phyloP scores from a whole-genome alignment of 2,113 vertebrate species.

The Dendrocopos noguchii region DNA sequence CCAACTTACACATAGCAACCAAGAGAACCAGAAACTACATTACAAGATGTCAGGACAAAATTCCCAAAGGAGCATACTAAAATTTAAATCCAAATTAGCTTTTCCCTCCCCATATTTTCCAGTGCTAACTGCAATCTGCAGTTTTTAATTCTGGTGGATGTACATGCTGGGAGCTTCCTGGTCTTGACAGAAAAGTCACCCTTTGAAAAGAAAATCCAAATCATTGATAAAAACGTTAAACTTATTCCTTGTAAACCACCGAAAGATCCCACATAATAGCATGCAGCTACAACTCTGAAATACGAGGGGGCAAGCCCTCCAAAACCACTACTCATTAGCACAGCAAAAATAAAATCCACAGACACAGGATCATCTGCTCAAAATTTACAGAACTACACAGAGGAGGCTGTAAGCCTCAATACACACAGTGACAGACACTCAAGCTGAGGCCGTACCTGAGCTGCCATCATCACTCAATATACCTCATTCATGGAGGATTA shows the following conservation, averaged over 20 bases:
- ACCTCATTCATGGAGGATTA: not conserved
- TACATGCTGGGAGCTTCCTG: not conserved
- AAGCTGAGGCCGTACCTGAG: not conserved
- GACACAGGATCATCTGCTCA: not conserved
- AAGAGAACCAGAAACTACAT: not conserved
- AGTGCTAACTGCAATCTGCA: not conserved
- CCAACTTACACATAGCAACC: not conserved
- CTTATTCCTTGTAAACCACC: not conserved
- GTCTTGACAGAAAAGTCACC: not conserved
- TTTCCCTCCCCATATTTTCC: not conserved
- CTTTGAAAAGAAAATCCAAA: not conserved
- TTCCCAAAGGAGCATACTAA: not conserved
- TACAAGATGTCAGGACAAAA: not conserved
- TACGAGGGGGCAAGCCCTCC: not conserved
- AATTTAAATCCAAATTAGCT: not conserved
- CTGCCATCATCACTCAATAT: not conserved
- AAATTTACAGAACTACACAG: rapidly evolving
- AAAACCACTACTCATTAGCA: not conserved
- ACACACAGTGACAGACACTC: not conserved
- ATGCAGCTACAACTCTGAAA: not conserved
- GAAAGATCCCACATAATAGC: not conserved
- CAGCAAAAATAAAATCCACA: not conserved
- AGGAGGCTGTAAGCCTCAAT: not conserved
- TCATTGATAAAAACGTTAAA: too few relatives aligned
- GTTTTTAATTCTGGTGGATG: not conserved